phyloP scores from a whole-genome alignment of 2,113 vertebrate genomes.

The Caloenas nicobarica region DNA sequence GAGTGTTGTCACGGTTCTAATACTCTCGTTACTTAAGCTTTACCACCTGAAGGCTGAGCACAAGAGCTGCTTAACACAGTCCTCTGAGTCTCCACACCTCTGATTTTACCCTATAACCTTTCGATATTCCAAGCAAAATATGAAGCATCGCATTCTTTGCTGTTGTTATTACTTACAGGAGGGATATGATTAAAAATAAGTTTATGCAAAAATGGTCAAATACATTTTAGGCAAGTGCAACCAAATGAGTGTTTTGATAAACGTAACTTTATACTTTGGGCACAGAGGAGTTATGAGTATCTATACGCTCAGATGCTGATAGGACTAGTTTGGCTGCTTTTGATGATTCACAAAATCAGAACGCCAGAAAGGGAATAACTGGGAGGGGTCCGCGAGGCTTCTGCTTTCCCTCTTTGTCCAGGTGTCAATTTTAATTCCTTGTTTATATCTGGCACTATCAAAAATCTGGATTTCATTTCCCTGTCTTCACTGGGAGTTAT shows the following conservation, averaged over 20 bases:
- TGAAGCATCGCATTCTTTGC: background rate
- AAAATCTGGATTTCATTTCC: background rate
- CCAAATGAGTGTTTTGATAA: background rate
- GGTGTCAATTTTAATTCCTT: background rate
- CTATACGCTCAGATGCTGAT: background rate
- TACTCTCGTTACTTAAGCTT: background rate
- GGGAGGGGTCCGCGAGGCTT: background rate
- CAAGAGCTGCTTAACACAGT: constrained; percentile 36
- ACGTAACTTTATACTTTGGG: background rate
- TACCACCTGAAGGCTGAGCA: constrained; percentile 50
- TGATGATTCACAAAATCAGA: background rate
- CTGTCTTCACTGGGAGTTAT: background rate
- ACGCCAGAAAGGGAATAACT: background rate
- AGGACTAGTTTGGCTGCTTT: background rate
- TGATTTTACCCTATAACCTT: background rate
- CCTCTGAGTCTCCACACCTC: background rate
- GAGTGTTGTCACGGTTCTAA: constrained; percentile 43
- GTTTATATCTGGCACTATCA: background rate
- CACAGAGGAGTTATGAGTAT: background rate
- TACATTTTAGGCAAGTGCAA: background rate
- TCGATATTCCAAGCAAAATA: background rate
- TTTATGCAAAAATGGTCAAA: background rate
- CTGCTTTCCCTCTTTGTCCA: background rate
- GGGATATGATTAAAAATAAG: background rate
- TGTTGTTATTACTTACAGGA: background rate